These are phyloP conservation scores for Siniperca obscura DNA, from an alignment of 2,797 vertebrate species.

Conservation along the genomic window DNA sequence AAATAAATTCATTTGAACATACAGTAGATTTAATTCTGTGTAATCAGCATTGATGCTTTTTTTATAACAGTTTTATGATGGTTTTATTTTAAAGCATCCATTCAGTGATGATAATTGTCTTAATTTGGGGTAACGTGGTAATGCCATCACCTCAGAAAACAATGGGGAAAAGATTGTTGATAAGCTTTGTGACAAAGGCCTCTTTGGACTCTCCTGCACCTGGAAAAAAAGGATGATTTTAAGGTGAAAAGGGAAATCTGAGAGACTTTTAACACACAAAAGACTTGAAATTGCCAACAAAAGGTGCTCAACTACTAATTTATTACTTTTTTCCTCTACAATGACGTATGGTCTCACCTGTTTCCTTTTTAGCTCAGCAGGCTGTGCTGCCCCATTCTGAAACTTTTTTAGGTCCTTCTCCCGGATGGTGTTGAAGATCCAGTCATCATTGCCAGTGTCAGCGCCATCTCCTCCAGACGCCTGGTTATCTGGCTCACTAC, in stretches of 20 bases:
- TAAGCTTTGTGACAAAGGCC: conserved; percentile 92
- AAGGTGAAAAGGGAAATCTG: not conserved
- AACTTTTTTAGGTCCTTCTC: conserved; percentile 88
- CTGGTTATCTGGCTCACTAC: conserved; percentile 89
- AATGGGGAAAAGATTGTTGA: conserved; percentile 93
- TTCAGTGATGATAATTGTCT: not conserved
- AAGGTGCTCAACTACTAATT: not conserved
- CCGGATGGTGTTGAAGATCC: conserved; percentile 93
- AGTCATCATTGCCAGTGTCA: conserved; percentile 83
- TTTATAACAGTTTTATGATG: not conserved
- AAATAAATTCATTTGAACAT: not conserved
- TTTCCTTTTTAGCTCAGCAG: conserved; percentile 78
- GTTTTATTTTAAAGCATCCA: not conserved
- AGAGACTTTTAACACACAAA: not conserved
- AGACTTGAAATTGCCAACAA: not conserved
- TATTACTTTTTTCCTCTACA: not conserved
- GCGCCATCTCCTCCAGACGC: conserved; percentile 88
- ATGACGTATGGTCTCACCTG: conserved; percentile 32
- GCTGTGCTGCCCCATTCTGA: conserved; percentile 87
- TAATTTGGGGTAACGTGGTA: not conserved
- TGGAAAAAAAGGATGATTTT: conserved; percentile 57
- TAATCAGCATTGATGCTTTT: not conserved
- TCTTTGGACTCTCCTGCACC: conserved; percentile 89
- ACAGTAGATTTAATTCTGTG: not conserved
- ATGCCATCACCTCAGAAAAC: conserved; percentile 92